These are phyloP conservation scores for Leptogaster cylindrica DNA, from an alignment of 2,888 invertebrate genomes.

Conservation along the genomic window DNA sequence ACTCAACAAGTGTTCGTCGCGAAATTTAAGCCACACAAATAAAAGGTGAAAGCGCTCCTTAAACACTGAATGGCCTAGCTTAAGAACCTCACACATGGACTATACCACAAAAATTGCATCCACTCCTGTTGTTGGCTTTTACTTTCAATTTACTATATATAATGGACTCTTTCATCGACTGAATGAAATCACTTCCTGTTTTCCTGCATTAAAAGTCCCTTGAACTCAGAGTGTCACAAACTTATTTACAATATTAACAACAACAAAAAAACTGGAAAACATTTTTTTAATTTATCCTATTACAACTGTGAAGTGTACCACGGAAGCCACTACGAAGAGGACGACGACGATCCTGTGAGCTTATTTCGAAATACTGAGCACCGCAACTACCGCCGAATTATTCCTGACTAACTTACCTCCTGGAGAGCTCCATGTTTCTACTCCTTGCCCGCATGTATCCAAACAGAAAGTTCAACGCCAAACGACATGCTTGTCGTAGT, in stretches of 20 bases:
- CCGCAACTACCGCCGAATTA: slow-evolving; percentile 25
- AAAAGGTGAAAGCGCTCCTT: neutral
- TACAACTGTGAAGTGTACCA: neutral
- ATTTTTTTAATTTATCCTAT: neutral
- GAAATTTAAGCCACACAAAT: slow-evolving; percentile 16
- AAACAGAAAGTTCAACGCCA: slow-evolving; percentile 4
- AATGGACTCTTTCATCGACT: slow-evolving; percentile 8
- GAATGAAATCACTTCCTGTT: slow-evolving; percentile 15
- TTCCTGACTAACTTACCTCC: slow-evolving; percentile 25
- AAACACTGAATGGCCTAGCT: neutral
- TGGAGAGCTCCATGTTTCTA: slow-evolving; percentile 20
- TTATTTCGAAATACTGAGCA: neutral
- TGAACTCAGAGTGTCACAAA: slow-evolving; percentile 5
- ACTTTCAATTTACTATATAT: slow-evolving; percentile 15
- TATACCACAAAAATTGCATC: neutral
- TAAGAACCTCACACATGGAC: neutral
- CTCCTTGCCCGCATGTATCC: slow-evolving; percentile 10
- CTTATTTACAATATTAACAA: neutral
- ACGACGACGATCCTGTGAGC: neutral
- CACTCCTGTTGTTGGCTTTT: slow-evolving; percentile 3
- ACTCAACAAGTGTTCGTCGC: slow-evolving; percentile 31
- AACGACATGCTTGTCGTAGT: slow-evolving; percentile 12
- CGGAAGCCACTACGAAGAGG: neutral
- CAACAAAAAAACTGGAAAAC: neutral
- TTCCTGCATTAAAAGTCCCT: too few relatives aligned